phyloP scores from a whole-genome alignment of 2,113 vertebrate genomes.

The Myanophis thanlyinensis region DNA sequence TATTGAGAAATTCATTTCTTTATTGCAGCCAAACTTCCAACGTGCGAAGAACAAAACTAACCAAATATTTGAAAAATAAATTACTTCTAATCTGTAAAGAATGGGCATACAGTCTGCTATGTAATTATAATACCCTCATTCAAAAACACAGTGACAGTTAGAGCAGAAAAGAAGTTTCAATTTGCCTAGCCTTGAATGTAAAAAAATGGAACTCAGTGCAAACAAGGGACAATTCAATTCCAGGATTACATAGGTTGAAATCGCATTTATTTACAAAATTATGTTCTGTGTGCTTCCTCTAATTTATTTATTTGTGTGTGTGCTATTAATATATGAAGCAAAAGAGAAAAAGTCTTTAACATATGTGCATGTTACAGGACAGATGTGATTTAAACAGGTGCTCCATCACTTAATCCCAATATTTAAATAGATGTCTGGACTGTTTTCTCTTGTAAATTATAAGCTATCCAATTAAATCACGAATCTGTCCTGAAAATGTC shows the following conservation, averaged over 20 bases:
- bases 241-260: neutral
- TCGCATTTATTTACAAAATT: neutral
- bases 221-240: neutral
- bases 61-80: neutral
- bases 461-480: neutral
- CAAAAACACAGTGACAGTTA: neutral
- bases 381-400: neutral
- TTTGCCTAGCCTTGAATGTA: neutral
- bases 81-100: neutral
- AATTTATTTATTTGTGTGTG: neutral
- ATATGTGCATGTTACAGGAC: neutral
- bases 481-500: neutral
- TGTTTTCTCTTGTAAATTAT: neutral
- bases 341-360: neutral
- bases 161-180: neutral
- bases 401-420: neutral
- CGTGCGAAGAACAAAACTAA: neutral
- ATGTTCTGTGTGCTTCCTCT: too few species aligned
- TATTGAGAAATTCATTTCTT: neutral
- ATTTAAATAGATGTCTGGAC: neutral
- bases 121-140: constrained; percentile 6
- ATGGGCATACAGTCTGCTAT: neutral
- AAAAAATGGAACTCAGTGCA: neutral
- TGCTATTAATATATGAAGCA: neutral
- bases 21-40: neutral